phyloP scores from a whole-genome alignment of 1,140 invertebrate species.

The Sipha flava region DNA sequence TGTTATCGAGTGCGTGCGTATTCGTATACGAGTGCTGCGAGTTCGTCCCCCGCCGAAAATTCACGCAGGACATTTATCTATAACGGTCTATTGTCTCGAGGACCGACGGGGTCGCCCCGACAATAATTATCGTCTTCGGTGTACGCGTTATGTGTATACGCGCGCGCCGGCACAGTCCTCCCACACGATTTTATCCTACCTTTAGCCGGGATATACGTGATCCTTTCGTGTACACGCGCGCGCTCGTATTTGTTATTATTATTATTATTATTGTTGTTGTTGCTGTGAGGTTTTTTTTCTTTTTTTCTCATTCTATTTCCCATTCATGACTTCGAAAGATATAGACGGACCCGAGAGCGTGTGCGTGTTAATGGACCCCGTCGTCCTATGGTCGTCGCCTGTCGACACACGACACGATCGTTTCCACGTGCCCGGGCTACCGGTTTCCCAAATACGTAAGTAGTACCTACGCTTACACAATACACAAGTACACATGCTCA shows the following conservation, averaged over 20 bases:
- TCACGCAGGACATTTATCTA: neutral
- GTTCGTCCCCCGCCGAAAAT: neutral
- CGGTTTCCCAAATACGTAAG: slow-evolving; percentile 14
- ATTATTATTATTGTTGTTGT: neutral
- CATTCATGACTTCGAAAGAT: neutral
- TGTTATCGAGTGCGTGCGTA: too few species aligned
- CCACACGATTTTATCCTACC: neutral
- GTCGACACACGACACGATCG: neutral
- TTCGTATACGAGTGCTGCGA: too few species aligned
- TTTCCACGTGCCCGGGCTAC: slow-evolving; percentile 4
- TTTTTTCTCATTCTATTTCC: neutral
- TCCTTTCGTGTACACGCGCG: neutral
- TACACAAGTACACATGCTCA: too few species aligned
- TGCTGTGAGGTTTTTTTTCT: neutral
- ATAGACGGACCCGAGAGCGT: neutral
- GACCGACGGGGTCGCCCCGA: neutral
- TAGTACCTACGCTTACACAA: too few species aligned
- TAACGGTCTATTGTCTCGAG: slow-evolving; percentile 8
- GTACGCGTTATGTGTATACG: neutral
- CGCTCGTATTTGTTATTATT: neutral
- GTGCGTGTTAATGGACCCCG: neutral
- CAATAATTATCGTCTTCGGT: neutral
- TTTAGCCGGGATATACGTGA: neutral
- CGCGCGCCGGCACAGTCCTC: neutral
- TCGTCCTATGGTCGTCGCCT: neutral